Conservation (phyloP, 2,888 invertebrate species). For the Folsomia manolachei region DNA sequence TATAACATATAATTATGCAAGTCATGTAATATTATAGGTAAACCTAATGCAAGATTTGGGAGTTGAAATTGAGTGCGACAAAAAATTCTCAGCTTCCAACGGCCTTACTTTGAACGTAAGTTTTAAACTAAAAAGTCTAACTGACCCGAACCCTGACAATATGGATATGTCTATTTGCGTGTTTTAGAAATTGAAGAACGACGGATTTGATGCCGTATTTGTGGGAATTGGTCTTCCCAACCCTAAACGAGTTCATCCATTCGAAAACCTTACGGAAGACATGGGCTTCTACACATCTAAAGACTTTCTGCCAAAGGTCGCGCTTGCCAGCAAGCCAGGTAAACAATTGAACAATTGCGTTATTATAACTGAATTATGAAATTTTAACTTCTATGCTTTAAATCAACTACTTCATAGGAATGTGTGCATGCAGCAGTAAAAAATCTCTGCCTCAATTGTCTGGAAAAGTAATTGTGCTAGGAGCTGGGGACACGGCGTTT, state of each 20-base stretch:
- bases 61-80: conserved; percentile 76
- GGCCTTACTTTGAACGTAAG: conserved; percentile 66
- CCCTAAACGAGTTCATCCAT: conserved; percentile 76
- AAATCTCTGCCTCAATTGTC: conserved; percentile 67
- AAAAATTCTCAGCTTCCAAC: conserved; percentile 68
- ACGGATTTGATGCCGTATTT: conserved; percentile 75
- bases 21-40: too few species aligned
- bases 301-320: conserved; percentile 82
- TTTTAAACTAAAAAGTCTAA: too few species aligned
- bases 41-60: conserved; percentile 73
- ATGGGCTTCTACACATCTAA: conserved; percentile 96
- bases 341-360: conserved; percentile 43
- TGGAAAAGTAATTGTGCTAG: conserved; percentile 86
- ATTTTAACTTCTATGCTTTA: conserved; percentile 1
- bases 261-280: conserved; percentile 67
- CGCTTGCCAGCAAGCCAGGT: conserved; percentile 85
- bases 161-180: too few species aligned
- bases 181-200: conserved; percentile 65
- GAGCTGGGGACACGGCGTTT: conserved; percentile 98
- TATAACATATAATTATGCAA: too few species aligned
- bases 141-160: too few species aligned
- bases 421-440: conserved; percentile 72
- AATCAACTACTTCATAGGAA: conserved; percentile 57
- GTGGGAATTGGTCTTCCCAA: conserved; percentile 86
- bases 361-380: too few species aligned